phyloP scores from a whole-genome alignment of 2,797 vertebrate genomes.

The Sphenopsis melanotis region DNA sequence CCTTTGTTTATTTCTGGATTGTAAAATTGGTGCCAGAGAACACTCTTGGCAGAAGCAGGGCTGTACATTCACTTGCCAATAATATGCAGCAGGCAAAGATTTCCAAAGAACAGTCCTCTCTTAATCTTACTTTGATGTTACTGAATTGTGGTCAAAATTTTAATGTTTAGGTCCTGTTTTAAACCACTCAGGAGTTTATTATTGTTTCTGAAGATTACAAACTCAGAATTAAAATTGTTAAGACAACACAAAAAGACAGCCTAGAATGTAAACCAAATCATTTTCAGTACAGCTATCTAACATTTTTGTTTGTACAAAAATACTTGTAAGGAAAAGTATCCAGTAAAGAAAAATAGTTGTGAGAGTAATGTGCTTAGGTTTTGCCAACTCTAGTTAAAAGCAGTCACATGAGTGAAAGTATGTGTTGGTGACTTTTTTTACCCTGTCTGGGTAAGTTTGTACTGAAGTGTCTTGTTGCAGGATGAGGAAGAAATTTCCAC shows the following conservation, averaged over 20 bases:
- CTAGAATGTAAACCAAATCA: not conserved
- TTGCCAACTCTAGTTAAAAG: not conserved
- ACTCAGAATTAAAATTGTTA: not conserved
- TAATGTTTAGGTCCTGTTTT: not conserved
- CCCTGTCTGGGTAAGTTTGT: not conserved
- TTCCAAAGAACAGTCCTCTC: not conserved
- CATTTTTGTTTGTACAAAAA: not conserved
- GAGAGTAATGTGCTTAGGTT: not conserved
- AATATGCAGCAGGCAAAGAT: not conserved
- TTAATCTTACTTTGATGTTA: not conserved
- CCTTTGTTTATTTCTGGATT: not conserved
- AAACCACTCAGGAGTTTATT: not conserved
- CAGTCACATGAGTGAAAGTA: not conserved
- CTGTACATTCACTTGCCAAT: not conserved
- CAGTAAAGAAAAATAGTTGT: not conserved
- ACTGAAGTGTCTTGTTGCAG: constrained; percentile 59
- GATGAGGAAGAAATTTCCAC: constrained; percentile 95
- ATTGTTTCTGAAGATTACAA: not conserved
- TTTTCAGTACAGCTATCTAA: not conserved
- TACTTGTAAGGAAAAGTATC: not conserved
- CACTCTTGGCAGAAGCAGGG: constrained; percentile 4
- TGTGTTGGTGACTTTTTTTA: not conserved
- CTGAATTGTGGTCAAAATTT: not conserved
- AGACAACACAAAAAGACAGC: not conserved
- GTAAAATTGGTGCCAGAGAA: not conserved